Conservation (phyloP, 2,888 invertebrate genomes). For the Sclerodermus sp. region DNA sequence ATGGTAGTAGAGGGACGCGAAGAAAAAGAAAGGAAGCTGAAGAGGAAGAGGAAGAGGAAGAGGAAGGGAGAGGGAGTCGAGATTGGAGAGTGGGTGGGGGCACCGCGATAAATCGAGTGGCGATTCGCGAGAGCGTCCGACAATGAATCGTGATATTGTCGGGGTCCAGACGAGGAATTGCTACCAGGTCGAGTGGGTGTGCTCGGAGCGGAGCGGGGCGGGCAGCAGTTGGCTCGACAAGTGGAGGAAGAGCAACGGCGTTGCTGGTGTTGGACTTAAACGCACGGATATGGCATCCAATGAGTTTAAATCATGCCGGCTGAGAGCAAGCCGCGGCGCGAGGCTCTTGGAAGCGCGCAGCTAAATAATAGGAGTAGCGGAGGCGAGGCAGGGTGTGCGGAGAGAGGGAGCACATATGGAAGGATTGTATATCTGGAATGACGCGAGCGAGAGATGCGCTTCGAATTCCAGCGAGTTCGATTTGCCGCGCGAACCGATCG, state of each 20-base stretch:
- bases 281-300: slow-evolving; percentile 47
- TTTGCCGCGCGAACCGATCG: no score
- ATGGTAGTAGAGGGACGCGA: no score
- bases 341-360: background rate
- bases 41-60: no score
- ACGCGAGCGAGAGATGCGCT: no score
- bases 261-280: slow-evolving; percentile 22
- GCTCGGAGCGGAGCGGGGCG: background rate
- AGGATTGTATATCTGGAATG: no score
- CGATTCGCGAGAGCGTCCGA: no score
- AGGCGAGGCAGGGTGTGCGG: background rate
- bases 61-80: no score
- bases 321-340: slow-evolving; percentile 8
- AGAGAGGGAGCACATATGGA: no score
- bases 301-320: slow-evolving; percentile 52
- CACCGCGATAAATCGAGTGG: no score
- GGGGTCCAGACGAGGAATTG: background rate
- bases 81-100: no score
- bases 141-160: background rate
- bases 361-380: background rate
- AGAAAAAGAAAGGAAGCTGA: no score
- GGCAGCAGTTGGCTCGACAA: background rate
- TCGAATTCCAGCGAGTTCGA: no score
- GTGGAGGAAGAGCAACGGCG: background rate
- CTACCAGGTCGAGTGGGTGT: background rate